phyloP scores from a whole-genome alignment of 2,113 vertebrate species.

The Prunella fulvescens region DNA sequence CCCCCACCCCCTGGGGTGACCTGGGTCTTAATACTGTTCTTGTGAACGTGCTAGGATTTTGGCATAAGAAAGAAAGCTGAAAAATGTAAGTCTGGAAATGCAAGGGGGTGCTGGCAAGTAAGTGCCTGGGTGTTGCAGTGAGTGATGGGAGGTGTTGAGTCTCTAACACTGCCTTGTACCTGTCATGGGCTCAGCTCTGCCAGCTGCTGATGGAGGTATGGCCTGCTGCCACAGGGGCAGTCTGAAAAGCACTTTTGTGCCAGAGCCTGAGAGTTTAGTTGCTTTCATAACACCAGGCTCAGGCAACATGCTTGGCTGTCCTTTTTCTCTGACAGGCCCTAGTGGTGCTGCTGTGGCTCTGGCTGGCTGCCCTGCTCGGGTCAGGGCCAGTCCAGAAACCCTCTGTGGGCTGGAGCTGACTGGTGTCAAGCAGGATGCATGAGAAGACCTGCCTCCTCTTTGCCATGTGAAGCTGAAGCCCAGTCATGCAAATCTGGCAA shows the following conservation, averaged over 20 bases:
- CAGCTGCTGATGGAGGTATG: background rate
- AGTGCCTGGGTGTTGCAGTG: background rate
- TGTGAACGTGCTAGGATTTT: background rate
- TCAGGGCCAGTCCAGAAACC: background rate
- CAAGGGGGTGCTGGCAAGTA: background rate
- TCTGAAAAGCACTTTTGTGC: background rate
- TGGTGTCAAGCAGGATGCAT: background rate
- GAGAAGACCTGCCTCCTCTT: background rate
- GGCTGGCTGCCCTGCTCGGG: background rate
- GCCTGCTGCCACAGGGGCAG: background rate
- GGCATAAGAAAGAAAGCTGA: background rate
- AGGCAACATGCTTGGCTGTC: fast-evolving
- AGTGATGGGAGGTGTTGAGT: background rate
- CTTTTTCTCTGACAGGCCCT: background rate
- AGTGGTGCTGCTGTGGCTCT: background rate
- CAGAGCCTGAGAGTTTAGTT: background rate
- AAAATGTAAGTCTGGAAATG: background rate
- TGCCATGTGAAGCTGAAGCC: background rate
- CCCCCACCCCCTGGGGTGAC: background rate
- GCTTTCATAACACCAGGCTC: background rate
- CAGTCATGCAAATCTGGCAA: background rate
- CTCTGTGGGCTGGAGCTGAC: background rate
- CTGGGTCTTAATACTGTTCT: background rate
- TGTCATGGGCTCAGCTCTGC: background rate
- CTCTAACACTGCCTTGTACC: background rate